Base-by-base conservation (phyloP, 2,888 invertebrate species). In the Pimpla rufipes region DNA sequence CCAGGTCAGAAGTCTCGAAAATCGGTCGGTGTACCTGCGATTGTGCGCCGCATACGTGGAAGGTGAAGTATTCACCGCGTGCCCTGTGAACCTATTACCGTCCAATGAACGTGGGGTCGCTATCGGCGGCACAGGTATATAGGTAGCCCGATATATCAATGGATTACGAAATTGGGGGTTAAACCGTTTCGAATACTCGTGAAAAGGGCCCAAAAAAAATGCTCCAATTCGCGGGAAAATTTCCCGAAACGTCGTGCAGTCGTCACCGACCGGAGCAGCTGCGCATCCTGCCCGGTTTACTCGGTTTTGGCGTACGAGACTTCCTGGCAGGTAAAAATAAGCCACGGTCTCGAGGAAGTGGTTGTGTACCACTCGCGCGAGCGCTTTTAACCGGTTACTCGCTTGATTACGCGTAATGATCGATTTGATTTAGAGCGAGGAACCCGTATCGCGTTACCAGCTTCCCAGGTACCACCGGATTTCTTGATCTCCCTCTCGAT, bases 391-490 rank as follows among this genome's bases (percentile, higher is more conserved):
- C 89, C 89, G 89, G 88, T 91, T 90, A 89, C 87, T 88, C 90
- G 90, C 90, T 91, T 91, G 91, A 92, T 93, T 92, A 91, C 88
- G 88, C 88, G 90, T 91, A 91, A 93, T 93, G 90, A 91, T 92
- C 90, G 90, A 92, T 90, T 89, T 90, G 90, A 92, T 90, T 91
- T 89, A 89, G 82, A 87, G 82, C 87, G 87, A 88, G 86, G 87
- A 87, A 86, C 82, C 85, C 87, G 89, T 90, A 89, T 90, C 90
- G 85, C 83, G 84, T 93, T 92, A 89, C 92, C 81, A 84, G 82
- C 85, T 86, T 84, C 74, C 85, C 87, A 85, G 87, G 84, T 86
- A 86, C 79, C 76, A 66, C 45, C 59, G 29, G 7, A 35, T 59
- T 35, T 59, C 6, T 59, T 42, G 37, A 21, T 23, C 23, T 55